A percentile compares a stretch with the other conserved stretches of the same genome.
Evolutionary conservation across 1,140 invertebrate species (phyloP).

Genomic region (Luehdorfia chinensis): DNA sequence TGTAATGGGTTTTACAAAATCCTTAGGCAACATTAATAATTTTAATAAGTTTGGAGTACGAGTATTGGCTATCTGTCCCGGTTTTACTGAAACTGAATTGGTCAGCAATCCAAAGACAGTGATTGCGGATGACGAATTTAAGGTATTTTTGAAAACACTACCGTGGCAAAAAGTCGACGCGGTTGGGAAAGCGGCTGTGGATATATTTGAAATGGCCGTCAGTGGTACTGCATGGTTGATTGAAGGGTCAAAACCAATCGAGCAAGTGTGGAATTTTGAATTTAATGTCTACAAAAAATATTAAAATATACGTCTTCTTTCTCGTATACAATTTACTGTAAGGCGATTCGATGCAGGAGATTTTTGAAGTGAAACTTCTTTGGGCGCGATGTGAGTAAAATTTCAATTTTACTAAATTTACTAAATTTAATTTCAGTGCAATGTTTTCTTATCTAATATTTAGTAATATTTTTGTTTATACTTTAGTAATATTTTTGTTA

Average conservation of each 20-base stretch:
- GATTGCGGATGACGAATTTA: slow-evolving; percentile 21
- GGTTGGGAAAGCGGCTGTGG: slow-evolving; percentile 43
- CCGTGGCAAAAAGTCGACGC: slow-evolving; percentile 37
- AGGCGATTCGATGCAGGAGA: too few relatives aligned
- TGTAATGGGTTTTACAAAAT: slow-evolving; percentile 70
- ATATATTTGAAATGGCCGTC: slow-evolving; percentile 41
- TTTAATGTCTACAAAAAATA: too few relatives aligned
- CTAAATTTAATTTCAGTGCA: too few relatives aligned
- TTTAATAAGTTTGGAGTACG: slow-evolving; percentile 72
- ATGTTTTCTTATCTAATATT: too few relatives aligned
- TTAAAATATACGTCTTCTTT: too few relatives aligned
- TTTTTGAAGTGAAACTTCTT: too few relatives aligned
- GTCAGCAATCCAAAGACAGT: slow-evolving; percentile 34
- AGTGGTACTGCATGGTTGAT: slow-evolving; percentile 57
- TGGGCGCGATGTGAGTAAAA: too few relatives aligned
- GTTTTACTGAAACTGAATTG: slow-evolving; percentile 70
- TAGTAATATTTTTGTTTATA: too few relatives aligned
- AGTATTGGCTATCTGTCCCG: slow-evolving; percentile 75
- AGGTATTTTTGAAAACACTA: slow-evolving; percentile 22
- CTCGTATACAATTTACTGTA: too few relatives aligned
- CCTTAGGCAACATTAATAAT: slow-evolving; percentile 70
- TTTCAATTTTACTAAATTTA: too few relatives aligned
- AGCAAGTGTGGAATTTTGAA: slow-evolving; percentile 27
- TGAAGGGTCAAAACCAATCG: slow-evolving; percentile 37
- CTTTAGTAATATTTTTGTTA: too few relatives aligned